phyloP scores from a whole-genome alignment of 2,797 vertebrate species.

The Sebastes nivosus region DNA sequence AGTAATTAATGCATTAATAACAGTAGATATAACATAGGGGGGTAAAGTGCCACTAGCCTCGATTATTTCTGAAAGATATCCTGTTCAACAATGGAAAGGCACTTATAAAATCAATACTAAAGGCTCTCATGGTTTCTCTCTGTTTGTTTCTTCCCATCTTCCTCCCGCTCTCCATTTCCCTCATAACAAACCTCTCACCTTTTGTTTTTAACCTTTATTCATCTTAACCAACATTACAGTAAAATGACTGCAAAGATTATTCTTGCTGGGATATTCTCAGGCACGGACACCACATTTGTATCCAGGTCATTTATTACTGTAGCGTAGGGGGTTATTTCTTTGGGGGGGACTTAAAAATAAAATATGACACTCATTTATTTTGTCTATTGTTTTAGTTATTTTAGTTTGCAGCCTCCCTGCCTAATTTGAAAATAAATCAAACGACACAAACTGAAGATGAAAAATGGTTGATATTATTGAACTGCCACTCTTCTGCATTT shows the following conservation, averaged over 20 bases:
- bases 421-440: background rate
- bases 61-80: conserved; percentile 55
- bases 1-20: conserved; percentile 64
- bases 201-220: conserved; percentile 19
- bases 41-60: conserved; percentile 35
- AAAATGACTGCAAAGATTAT: background rate
- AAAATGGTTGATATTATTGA: background rate
- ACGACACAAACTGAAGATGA: background rate
- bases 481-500: background rate
- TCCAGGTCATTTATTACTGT: background rate
- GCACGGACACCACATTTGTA: background rate
- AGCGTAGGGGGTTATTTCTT: background rate
- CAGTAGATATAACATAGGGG: conserved; percentile 28
- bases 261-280: background rate
- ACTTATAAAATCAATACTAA: conserved; percentile 71
- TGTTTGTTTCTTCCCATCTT: conserved; percentile 19
- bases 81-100: conserved; percentile 56
- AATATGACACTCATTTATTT: background rate
- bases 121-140: conserved; percentile 41
- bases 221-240: background rate
- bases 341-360: background rate
- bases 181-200: conserved; percentile 3
- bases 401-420: background rate
- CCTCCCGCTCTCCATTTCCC: background rate
- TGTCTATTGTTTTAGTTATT: background rate